Percentiles rank a stretch among this genome's conserved stretches.
phyloP scores from a whole-genome alignment of 1,140 invertebrate species.

The Drosophila nasuta region DNA sequence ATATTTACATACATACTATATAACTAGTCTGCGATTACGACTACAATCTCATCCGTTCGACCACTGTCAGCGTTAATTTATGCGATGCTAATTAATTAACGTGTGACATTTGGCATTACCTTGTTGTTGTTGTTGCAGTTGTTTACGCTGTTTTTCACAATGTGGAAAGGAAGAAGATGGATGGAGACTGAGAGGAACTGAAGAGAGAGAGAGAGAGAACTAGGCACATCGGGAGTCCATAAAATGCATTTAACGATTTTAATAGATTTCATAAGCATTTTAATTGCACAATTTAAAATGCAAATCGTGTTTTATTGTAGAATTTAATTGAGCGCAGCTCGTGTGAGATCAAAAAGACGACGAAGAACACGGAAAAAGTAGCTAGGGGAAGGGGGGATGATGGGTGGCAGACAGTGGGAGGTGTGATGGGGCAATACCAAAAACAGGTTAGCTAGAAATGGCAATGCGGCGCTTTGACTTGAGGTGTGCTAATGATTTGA shows the following conservation, averaged over 20 bases:
- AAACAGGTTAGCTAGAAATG: conserved; percentile 60
- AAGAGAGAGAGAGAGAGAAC: too few relatives aligned
- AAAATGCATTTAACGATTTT: conserved; percentile 81
- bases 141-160: conserved; percentile 20
- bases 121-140: conserved; percentile 52
- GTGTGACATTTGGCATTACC: conserved; percentile 70
- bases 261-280: conserved; percentile 84
- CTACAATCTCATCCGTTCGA: conserved; percentile 9
- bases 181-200: neutral
- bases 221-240: conserved; percentile 39
- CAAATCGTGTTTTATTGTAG: conserved; percentile 80
- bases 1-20: conserved; percentile 8
- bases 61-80: conserved; percentile 29
- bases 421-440: conserved; percentile 25
- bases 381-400: neutral
- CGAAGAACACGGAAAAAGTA: neutral
- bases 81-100: conserved; percentile 70
- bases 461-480: conserved; percentile 41
- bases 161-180: conserved; percentile 19
- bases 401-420: conserved; percentile 7
- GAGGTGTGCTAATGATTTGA: conserved; percentile 79
- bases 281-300: conserved; percentile 84
- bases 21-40: conserved; percentile 2
- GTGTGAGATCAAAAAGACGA: conserved; percentile 59
- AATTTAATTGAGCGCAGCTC: conserved; percentile 76